These are phyloP conservation scores for Drosophila leontia DNA, from an alignment of 1,140 invertebrate genomes.

Conservation along the genomic window DNA sequence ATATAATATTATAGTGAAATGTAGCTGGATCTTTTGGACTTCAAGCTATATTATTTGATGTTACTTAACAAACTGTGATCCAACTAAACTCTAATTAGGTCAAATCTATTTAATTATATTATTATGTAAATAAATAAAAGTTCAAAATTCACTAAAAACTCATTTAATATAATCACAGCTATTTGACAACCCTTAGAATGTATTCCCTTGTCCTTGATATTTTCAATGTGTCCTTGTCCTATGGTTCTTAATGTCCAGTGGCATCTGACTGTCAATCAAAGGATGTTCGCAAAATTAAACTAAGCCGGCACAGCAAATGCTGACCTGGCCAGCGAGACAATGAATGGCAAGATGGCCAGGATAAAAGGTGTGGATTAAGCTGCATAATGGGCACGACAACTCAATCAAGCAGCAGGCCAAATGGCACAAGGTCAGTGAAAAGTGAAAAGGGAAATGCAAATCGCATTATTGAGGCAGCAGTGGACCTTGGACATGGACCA, in stretches of 20 bases:
- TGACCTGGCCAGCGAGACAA: constrained; percentile 35
- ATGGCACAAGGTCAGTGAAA: constrained; percentile 46
- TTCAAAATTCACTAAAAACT: not conserved
- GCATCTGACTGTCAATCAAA: constrained; percentile 75
- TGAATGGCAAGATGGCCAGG: constrained; percentile 32
- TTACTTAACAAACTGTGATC: no score
- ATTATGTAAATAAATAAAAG: no score
- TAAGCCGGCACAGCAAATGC: constrained; percentile 64
- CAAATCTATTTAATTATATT: not conserved
- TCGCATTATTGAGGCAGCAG: constrained; percentile 79
- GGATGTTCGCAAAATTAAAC: constrained; percentile 60
- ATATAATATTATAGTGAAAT: no score
- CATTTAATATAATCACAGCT: not conserved
- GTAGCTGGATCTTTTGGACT: no score
- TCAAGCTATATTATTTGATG: no score
- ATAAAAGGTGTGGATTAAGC: constrained; percentile 72
- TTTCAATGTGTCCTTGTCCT: not conserved
- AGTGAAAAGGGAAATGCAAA: constrained; percentile 70
- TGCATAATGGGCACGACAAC: constrained; percentile 60
- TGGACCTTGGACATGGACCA: constrained; percentile 42
- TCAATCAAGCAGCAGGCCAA: constrained; percentile 79
- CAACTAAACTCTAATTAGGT: no score
- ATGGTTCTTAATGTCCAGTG: constrained; percentile 35
- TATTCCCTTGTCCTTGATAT: not conserved
- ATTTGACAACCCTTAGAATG: not conserved